These are phyloP conservation scores for Staurois parvus DNA, from an alignment of 2,797 vertebrate genomes.

Conservation along the genomic window DNA sequence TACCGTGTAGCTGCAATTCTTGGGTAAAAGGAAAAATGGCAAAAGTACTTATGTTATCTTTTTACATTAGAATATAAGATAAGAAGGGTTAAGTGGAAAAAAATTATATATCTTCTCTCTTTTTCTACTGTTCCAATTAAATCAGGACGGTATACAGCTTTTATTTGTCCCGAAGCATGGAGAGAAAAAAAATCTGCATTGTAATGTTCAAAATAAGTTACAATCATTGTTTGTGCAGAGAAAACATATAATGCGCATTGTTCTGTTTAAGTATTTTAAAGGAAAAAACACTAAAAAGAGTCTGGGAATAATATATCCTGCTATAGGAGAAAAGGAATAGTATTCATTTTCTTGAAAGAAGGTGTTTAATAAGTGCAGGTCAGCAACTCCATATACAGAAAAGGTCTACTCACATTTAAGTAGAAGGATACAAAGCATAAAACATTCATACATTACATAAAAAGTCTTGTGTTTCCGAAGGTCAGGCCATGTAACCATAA, in stretches of 20 bases:
- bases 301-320: background rate
- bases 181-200: conserved; percentile 23
- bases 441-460: conserved; percentile 4
- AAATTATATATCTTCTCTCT: background rate
- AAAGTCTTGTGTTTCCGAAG: conserved; percentile 17
- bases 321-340: background rate
- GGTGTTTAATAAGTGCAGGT: conserved; percentile 13
- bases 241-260: conserved; percentile 14
- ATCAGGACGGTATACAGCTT: background rate
- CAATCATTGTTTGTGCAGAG: conserved; percentile 43
- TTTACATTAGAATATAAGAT: conserved; percentile 15
- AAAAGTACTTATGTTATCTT: background rate
- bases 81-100: background rate
- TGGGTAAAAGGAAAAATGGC: background rate
- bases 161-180: background rate
- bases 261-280: conserved; percentile 9
- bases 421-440: background rate
- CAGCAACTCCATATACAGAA: background rate
- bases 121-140: conserved; percentile 21
- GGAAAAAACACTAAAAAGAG: background rate
- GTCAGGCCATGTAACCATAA: background rate
- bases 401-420: background rate
- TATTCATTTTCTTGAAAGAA: background rate
- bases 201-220: conserved; percentile 41
- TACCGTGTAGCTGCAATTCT: background rate